Evolutionary conservation across 2,797 vertebrate genomes (phyloP).

Genomic region (Podargus strigoides): DNA sequence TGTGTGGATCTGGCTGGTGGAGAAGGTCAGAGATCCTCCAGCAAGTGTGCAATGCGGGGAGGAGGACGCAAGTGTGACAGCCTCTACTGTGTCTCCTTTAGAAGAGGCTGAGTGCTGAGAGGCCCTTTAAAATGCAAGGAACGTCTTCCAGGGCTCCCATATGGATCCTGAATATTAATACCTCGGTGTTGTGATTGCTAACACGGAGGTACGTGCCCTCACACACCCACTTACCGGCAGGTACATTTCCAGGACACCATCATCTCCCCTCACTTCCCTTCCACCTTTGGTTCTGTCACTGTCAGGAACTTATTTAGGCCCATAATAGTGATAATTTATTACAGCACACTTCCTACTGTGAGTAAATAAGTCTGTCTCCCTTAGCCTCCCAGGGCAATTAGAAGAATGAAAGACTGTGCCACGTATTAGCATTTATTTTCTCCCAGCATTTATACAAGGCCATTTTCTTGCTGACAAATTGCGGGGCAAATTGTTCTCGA

Average conservation of each 20-base stretch:
- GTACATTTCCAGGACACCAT: background rate
- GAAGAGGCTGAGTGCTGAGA: background rate
- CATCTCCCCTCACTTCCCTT: background rate
- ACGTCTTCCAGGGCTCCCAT: background rate
- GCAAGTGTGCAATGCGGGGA: accelerated
- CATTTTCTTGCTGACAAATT: conserved; percentile 78
- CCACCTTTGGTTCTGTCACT: conserved; percentile 47
- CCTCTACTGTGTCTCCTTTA: background rate
- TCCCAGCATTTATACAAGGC: conserved; percentile 74
- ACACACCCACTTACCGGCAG: background rate
- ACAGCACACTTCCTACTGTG: conserved; percentile 72
- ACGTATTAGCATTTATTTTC: conserved; percentile 77
- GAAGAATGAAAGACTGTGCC: conserved; percentile 76
- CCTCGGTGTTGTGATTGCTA: background rate
- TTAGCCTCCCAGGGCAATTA: conserved; percentile 81
- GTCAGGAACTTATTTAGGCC: conserved; percentile 66
- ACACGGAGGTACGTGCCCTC: background rate
- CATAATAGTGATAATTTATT: conserved; percentile 79
- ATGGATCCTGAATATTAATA: background rate
- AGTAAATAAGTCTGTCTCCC: conserved; percentile 83
- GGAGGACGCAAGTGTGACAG: background rate
- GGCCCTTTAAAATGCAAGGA: background rate
- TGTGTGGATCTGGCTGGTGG: accelerated
- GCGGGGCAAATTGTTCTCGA: conserved; percentile 74
- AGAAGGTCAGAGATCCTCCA: background rate